These are phyloP conservation scores for Pelosia muscerda DNA, from an alignment of 2,888 invertebrate genomes.

Conservation along the genomic window DNA sequence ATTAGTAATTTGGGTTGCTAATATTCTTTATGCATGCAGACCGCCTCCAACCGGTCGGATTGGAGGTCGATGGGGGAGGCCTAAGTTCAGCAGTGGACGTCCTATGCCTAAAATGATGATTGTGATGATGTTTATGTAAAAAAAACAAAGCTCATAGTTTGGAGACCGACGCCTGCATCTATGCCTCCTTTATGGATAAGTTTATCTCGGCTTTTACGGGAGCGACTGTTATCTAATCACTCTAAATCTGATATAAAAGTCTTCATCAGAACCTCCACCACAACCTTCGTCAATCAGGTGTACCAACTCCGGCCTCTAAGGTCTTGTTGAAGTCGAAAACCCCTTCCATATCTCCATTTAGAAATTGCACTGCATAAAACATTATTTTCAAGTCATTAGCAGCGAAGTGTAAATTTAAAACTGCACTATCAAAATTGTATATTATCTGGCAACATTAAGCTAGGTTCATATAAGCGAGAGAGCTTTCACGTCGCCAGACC, in stretches of 20 bases:
- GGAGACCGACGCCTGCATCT: not conserved
- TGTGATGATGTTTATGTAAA: no score
- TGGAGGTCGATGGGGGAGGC: no score
- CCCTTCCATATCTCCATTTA: not conserved
- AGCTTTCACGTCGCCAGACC: constrained; percentile 66
- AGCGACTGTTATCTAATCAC: not conserved
- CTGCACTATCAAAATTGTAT: constrained; percentile 49
- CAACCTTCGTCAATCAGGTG: no score
- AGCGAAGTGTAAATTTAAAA: constrained; percentile 56
- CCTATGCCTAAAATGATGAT: no score
- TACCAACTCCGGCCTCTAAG: no score
- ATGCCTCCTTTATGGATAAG: not conserved
- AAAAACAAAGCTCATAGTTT: not conserved
- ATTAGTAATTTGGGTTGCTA: no score
- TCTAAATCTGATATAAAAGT: not conserved
- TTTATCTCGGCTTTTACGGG: not conserved
- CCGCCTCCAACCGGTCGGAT: no score
- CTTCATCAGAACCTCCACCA: no score
- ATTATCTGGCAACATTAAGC: constrained; percentile 56
- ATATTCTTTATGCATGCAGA: no score
- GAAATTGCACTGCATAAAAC: constrained; percentile 24
- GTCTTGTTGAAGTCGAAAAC: not conserved
- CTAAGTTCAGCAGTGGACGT: no score
- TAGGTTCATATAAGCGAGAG: constrained; percentile 59
- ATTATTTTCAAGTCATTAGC: constrained; percentile 43